phyloP scores from a whole-genome alignment of 2,888 invertebrate species.

The Koerneria pararmatus region DNA sequence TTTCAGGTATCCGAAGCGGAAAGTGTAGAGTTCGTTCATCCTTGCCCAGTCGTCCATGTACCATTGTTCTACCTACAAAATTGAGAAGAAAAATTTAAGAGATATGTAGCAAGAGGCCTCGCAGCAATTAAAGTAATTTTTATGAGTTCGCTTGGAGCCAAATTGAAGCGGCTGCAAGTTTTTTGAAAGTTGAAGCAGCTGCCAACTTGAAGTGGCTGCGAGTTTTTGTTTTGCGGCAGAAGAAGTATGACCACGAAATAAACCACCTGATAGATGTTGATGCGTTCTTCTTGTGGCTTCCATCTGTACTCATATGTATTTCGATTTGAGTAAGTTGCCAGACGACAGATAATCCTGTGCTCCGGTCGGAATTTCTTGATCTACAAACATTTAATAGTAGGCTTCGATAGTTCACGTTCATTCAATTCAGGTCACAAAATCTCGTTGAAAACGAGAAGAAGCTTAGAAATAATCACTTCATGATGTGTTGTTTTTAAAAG shows the following conservation, averaged over 20 bases:
- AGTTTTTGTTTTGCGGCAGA: too few species aligned
- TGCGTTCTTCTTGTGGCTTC: conserved; percentile 54
- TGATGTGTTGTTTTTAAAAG: not conserved
- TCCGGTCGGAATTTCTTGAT: conserved; percentile 58
- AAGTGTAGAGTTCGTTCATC: conserved; percentile 51
- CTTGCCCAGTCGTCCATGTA: conserved; percentile 57
- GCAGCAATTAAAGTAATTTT: too few species aligned
- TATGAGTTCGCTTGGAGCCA: too few species aligned
- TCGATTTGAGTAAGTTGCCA: conserved; percentile 53
- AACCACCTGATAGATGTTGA: conserved; percentile 53
- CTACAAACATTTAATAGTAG: conserved; percentile 29
- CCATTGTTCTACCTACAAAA: conserved; percentile 50
- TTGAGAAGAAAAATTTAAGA: too few species aligned
- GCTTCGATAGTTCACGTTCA: not conserved
- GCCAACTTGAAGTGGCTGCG: too few species aligned
- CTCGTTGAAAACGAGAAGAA: not conserved
- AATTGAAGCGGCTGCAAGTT: too few species aligned
- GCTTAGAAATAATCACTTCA: not conserved
- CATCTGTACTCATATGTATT: conserved; percentile 51
- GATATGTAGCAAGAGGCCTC: too few species aligned
- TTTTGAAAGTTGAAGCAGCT: too few species aligned
- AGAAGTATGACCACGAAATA: too few species aligned
- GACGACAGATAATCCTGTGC: conserved; percentile 46
- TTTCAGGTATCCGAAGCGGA: conserved; percentile 56
- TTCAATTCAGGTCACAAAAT: too few species aligned